phyloP scores from a whole-genome alignment of 2,888 invertebrate genomes.

The Caenorhabditis virilis region DNA sequence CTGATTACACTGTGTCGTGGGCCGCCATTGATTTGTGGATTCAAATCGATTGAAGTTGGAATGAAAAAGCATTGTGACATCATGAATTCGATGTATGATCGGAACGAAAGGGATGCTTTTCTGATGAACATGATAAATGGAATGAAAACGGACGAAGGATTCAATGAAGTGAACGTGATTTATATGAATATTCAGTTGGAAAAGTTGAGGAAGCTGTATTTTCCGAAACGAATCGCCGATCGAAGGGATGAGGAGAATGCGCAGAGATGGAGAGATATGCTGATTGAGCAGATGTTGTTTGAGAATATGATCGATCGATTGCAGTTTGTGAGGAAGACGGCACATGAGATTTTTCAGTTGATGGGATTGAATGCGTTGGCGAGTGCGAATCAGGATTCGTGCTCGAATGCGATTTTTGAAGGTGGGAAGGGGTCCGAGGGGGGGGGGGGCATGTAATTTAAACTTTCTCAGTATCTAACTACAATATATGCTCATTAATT shows the following conservation, averaged over 20 bases:
- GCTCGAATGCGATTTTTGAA: constrained; percentile 32
- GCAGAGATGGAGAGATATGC: background rate
- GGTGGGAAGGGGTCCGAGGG: no score
- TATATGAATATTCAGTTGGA: constrained; percentile 29
- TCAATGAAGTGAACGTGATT: constrained; percentile 20
- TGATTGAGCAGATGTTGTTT: background rate
- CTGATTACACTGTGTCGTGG: constrained; percentile 25
- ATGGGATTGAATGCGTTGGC: background rate
- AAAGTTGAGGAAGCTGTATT: constrained; percentile 13
- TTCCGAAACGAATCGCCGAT: background rate
- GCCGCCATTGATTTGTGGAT: constrained; percentile 21
- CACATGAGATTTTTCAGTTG: constrained; percentile 18
- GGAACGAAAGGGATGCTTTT: constrained; percentile 18
- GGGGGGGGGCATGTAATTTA: no score
- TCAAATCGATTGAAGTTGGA: constrained; percentile 31
- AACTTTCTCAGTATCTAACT: background rate
- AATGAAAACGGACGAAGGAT: constrained; percentile 15
- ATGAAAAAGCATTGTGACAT: constrained; percentile 34
- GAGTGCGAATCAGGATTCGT: constrained; percentile 9
- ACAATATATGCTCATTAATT: background rate
- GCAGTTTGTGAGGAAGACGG: constrained; percentile 19
- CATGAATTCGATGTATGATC: constrained; percentile 20
- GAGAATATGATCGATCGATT: constrained; percentile 16
- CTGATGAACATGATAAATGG: constrained; percentile 11
- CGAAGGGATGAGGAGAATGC: background rate